Conservation (phyloP, 1,140 invertebrate species). For the Stenopsyche tienmushanensis region DNA sequence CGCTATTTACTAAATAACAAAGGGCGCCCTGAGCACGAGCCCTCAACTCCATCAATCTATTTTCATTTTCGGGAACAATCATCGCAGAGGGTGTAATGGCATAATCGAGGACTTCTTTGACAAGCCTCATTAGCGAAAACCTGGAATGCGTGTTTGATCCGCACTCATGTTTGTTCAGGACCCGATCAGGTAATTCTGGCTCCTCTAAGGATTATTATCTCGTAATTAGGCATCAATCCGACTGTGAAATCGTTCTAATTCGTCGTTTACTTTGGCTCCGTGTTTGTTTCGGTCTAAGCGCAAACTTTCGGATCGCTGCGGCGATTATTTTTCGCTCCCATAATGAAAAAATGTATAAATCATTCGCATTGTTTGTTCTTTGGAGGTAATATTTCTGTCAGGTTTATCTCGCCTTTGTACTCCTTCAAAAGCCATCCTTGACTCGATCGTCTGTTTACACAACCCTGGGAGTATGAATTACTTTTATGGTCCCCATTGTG, state of each 20-base stretch:
- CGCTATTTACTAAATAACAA: conserved; percentile 2
- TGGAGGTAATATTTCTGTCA: too few species aligned
- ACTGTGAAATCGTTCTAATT: background rate
- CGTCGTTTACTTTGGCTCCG: too few species aligned
- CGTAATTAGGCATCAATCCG: background rate
- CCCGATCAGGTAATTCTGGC: background rate
- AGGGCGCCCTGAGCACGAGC: conserved; percentile 5
- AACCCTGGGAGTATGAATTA: background rate
- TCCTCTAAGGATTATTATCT: background rate
- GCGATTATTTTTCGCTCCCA: too few species aligned
- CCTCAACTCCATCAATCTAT: conserved; percentile 11
- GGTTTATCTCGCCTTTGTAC: too few species aligned
- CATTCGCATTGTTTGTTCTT: too few species aligned
- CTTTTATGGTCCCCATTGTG: background rate
- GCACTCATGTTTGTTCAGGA: background rate
- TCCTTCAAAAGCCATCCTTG: too few species aligned
- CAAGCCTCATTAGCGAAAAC: background rate
- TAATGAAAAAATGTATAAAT: too few species aligned
- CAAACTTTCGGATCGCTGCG: too few species aligned
- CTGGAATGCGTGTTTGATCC: too few species aligned
- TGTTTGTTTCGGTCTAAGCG: too few species aligned
- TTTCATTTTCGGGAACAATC: background rate
- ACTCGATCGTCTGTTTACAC: background rate
- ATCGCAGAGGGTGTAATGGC: background rate
- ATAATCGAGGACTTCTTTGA: conserved; percentile 3